These are phyloP conservation scores for Nemotelus nigrinus DNA, from an alignment of 2,888 invertebrate genomes.

Conservation along the genomic window DNA sequence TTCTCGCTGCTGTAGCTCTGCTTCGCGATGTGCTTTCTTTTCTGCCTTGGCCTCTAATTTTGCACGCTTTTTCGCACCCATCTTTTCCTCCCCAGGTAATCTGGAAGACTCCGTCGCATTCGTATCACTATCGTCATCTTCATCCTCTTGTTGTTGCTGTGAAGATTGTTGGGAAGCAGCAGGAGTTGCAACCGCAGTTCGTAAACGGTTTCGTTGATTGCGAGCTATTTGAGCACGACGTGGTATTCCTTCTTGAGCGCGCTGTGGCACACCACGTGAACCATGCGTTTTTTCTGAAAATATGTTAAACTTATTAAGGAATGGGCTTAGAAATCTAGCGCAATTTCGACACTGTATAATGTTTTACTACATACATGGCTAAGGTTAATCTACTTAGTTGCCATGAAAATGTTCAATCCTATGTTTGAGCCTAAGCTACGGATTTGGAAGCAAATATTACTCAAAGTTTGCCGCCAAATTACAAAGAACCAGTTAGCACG, in stretches of 20 bases:
- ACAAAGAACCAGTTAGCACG: too few relatives aligned
- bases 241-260: conserved; percentile 68
- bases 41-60: conserved; percentile 95
- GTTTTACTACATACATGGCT: too few relatives aligned
- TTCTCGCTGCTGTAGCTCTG: conserved; percentile 79
- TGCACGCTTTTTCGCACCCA: conserved; percentile 93
- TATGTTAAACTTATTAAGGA: neutral
- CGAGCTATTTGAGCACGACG: conserved; percentile 78
- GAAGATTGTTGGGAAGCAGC: conserved; percentile 55
- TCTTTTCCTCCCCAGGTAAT: conserved; percentile 73
- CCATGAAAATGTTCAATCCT: too few relatives aligned
- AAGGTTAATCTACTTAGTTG: too few relatives aligned
- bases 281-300: conserved; percentile 44
- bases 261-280: conserved; percentile 58
- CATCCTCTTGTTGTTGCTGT: conserved; percentile 62
- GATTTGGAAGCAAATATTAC: too few relatives aligned
- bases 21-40: conserved; percentile 83
- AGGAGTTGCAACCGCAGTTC: conserved; percentile 62
- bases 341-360: too few relatives aligned
- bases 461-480: too few relatives aligned
- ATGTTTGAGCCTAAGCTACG: too few relatives aligned
- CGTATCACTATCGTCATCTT: conserved; percentile 62
- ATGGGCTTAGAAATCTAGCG: too few relatives aligned
- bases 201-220: conserved; percentile 70
- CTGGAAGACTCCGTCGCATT: conserved; percentile 46